Evolutionary conservation across 2,888 invertebrate species (phyloP).

Genomic region (Stenchaetothrips biformis): DNA sequence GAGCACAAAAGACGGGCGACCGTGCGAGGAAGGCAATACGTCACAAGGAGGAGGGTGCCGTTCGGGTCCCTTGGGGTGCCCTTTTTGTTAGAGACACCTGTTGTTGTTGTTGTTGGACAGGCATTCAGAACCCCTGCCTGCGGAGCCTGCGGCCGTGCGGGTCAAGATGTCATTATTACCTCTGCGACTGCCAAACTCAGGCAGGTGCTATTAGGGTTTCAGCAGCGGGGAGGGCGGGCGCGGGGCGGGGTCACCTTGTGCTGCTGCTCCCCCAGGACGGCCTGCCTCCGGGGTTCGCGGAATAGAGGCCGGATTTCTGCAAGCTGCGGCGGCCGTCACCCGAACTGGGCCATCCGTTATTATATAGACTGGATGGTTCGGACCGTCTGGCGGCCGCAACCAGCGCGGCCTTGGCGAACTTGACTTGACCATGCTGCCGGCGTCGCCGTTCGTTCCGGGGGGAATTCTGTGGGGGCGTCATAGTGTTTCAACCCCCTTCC

Average conservation of each 20-base stretch:
- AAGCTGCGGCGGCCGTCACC: too few relatives aligned
- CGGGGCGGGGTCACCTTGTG: neutral
- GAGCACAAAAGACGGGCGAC: neutral
- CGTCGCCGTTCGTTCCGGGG: too few relatives aligned
- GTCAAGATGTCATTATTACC: constrained; percentile 21
- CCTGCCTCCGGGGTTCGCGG: too few relatives aligned
- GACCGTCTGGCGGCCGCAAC: too few relatives aligned
- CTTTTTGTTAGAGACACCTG: constrained; percentile 14
- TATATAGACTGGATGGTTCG: too few relatives aligned
- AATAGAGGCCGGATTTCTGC: too few relatives aligned
- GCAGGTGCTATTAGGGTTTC: neutral
- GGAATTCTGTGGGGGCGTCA: too few relatives aligned
- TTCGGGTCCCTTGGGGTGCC: neutral
- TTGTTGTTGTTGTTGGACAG: constrained; percentile 16
- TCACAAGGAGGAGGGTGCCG: neutral
- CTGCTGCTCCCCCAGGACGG: neutral
- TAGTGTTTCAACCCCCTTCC: too few relatives aligned
- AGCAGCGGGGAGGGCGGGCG: neutral
- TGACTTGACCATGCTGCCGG: too few relatives aligned
- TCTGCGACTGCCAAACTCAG: neutral
- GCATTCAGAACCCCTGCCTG: neutral
- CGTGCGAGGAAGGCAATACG: constrained; percentile 10
- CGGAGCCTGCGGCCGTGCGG: neutral
- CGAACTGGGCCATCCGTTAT: too few relatives aligned
- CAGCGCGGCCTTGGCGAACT: too few relatives aligned